Conservation (phyloP, 2,797 vertebrate species). For the Micrastur ruficollis region DNA sequence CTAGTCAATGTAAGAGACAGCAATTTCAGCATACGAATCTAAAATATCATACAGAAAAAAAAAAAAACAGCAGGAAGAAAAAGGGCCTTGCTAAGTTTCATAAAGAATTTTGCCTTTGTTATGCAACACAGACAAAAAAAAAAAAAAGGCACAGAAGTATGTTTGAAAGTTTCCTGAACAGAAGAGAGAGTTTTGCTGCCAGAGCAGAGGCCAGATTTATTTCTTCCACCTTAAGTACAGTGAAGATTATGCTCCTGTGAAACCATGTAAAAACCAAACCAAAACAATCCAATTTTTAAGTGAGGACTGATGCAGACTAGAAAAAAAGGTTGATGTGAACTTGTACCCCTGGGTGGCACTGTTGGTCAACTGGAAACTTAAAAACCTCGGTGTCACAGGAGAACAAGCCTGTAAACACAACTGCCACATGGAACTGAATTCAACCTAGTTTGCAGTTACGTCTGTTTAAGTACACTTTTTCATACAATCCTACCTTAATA, state of each 20-base stretch:
- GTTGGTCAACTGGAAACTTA: conserved; percentile 1
- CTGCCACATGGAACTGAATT: background rate
- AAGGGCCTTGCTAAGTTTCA: background rate
- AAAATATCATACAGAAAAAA: background rate
- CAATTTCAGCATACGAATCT: background rate
- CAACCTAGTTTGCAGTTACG: background rate
- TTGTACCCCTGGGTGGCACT: conserved; percentile 68
- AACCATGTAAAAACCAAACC: background rate
- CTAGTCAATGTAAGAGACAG: background rate
- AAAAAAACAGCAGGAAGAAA: background rate
- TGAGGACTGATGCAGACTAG: background rate
- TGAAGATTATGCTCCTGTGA: background rate
- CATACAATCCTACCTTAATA: background rate
- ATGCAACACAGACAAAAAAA: background rate
- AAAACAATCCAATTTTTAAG: background rate
- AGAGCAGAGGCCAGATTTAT: background rate
- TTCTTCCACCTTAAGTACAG: background rate
- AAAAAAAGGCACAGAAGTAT: background rate
- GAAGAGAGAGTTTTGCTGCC: background rate
- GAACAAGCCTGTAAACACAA: background rate
- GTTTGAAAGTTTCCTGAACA: background rate
- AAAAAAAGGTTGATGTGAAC: background rate
- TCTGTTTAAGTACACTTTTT: background rate
- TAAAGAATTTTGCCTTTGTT: background rate
- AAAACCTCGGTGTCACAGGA: fast-evolving